Evolutionary conservation across 2,797 vertebrate species (phyloP), one percentile per base, ranked within the genome.

Genomic region (Acrossocheilus wenchowensis): DNA sequence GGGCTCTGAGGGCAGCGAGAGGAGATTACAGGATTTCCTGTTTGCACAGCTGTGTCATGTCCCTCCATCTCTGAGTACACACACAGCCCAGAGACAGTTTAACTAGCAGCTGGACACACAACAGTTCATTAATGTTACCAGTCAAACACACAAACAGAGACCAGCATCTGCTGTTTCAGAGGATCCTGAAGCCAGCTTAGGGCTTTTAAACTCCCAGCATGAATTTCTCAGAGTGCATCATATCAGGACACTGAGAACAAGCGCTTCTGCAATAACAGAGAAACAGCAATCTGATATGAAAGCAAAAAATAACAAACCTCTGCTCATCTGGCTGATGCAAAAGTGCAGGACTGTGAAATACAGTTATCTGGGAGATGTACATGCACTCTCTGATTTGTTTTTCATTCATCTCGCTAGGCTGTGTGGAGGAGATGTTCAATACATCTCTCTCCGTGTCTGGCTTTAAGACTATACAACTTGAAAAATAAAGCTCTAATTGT

Each of bases 321-420:
- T 10, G 71, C 54, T 83, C 30, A 69, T 23, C 14, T 10, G 43
- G 45, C 45, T 21, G 23, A 66, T 80, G 87, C 81, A 88, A 90
- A 62, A 68, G 36, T 39, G 45, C 41, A 91, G 90, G 92, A 93
- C 93, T 92, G 92, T 93, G 92, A 94, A 94, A 93, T 90, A 92
- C 93, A 93, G 94, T 93, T 92, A 92, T 93, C 90, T 91, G 92
- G 91, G 91, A 94, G 94, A 48, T 10, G 62, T 36, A 94, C 92
- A 93, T 92, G 92, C 91, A 89, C 90, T 87, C 92, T 92, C 94
- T 93, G 94, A 94, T 94, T 93, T 92, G 92, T 94, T 93, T 94
- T 92, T 93, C 91, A 92, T 92, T 91, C 89, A 89, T 92, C 82
- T 88, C 91, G 87, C 21, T 80, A 81, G 89, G 85, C 91, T 92